Evolutionary conservation across 2,113 vertebrate species (phyloP).

Genomic region (Erpornis zantholeuca): DNA sequence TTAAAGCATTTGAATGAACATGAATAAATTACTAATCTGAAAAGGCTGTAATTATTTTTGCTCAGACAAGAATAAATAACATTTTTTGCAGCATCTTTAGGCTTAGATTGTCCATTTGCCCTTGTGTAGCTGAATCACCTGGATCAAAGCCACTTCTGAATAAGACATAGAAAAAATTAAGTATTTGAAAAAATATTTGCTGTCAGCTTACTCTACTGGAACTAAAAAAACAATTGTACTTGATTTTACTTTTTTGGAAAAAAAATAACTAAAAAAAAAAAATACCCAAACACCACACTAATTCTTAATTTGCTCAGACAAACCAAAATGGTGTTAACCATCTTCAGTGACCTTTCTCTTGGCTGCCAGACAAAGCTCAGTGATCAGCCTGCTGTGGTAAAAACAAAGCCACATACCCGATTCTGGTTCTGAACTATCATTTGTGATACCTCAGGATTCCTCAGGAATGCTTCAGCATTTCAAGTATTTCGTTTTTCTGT

Average conservation of each 20-base stretch:
- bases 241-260: background rate
- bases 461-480: background rate
- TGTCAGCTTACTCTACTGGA: background rate
- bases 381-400: background rate
- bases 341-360: background rate
- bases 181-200: background rate
- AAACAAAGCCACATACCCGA: background rate
- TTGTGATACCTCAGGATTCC: background rate
- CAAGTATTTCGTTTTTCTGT: background rate
- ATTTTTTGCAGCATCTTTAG: background rate
- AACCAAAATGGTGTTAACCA: background rate
- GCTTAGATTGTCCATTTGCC: background rate
- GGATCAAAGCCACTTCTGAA: background rate
- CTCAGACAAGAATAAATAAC: background rate
- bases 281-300: background rate
- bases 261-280: background rate
- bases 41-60: conserved; percentile 13
- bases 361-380: background rate
- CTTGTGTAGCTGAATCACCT: background rate
- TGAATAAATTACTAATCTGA: background rate
- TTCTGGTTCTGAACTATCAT: background rate
- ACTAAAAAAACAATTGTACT: background rate
- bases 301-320: background rate
- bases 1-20: conserved; percentile 2
- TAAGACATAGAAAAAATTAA: background rate